phyloP scores from a whole-genome alignment of 2,797 vertebrate species.

The Galaxias olidus region DNA sequence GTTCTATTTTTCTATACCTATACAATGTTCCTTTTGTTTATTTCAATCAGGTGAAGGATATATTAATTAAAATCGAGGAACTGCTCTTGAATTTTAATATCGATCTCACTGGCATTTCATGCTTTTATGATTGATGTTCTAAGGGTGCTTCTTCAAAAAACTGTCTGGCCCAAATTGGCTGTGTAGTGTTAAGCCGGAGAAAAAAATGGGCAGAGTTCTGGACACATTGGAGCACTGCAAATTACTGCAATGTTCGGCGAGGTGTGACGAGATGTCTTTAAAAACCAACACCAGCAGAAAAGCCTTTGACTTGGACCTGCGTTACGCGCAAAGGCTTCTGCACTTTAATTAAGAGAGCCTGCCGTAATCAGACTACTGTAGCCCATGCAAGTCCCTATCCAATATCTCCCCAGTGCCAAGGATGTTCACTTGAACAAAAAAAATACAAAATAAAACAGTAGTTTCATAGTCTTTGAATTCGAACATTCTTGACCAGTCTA shows the following conservation, averaged over 20 bases:
- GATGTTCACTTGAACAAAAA: conserved; percentile 50
- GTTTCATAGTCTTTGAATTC: conserved; percentile 54
- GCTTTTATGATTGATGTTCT: conserved; percentile 66
- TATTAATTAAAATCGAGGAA: conserved; percentile 59
- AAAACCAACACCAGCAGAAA: conserved; percentile 72
- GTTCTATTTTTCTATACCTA: conserved; percentile 53
- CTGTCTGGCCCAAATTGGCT: conserved; percentile 68
- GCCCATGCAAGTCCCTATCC: conserved; percentile 60
- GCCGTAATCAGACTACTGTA: conserved; percentile 64
- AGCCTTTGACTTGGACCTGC: conserved; percentile 70
- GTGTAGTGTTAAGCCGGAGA: conserved; percentile 45
- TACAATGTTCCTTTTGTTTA: conserved; percentile 34
- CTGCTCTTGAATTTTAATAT: conserved; percentile 51
- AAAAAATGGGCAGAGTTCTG: conserved; percentile 49
- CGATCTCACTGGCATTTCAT: conserved; percentile 55
- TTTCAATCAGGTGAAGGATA: conserved; percentile 52
- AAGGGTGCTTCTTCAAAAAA: conserved; percentile 61
- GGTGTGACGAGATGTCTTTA: conserved; percentile 72
- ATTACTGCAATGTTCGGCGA: conserved; percentile 71
- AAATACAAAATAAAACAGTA: conserved; percentile 31
- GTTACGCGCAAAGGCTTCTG: conserved; percentile 21
- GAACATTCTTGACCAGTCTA: conserved; percentile 27
- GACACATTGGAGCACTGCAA: conserved; percentile 68
- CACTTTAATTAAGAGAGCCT: conserved; percentile 72
- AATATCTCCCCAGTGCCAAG: conserved; percentile 53